Evolutionary conservation across 2,888 invertebrate genomes (phyloP).

Genomic region (Neoscelio sp.): DNA sequence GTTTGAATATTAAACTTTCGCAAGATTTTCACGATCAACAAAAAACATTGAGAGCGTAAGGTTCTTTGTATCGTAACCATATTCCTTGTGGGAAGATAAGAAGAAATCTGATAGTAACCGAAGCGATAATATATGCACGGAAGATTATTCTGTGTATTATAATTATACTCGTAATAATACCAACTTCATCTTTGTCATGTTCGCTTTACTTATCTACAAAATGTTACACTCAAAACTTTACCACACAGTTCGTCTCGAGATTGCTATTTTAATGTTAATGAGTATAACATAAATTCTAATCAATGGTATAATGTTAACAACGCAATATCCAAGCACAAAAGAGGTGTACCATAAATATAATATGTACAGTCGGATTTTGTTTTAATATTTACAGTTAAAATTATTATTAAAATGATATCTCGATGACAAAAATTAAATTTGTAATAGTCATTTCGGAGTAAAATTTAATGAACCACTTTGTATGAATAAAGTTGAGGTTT

Average conservation of each 20-base stretch:
- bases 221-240: slow-evolving; percentile 14
- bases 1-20: too few species aligned
- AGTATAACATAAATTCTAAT: slow-evolving; percentile 12
- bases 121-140: slow-evolving; percentile 23
- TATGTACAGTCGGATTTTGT: too few species aligned
- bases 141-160: slow-evolving; percentile 21
- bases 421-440: too few species aligned
- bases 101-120: background rate
- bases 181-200: slow-evolving; percentile 17
- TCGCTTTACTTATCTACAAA: slow-evolving; percentile 16
- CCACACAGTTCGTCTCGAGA: background rate
- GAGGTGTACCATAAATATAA: background rate
- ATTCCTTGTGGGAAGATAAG: background rate
- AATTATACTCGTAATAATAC: slow-evolving; percentile 19
- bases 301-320: background rate
- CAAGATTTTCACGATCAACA: too few species aligned
- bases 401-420: too few species aligned
- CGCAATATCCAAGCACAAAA: background rate
- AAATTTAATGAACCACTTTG: too few species aligned
- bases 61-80: background rate
- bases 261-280: slow-evolving; percentile 16
- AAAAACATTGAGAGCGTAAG: too few species aligned
- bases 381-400: too few species aligned
- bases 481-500: too few species aligned
- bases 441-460: too few species aligned